Base-by-base conservation (phyloP, 1,140 invertebrate genomes). In the Psix sp. region DNA sequence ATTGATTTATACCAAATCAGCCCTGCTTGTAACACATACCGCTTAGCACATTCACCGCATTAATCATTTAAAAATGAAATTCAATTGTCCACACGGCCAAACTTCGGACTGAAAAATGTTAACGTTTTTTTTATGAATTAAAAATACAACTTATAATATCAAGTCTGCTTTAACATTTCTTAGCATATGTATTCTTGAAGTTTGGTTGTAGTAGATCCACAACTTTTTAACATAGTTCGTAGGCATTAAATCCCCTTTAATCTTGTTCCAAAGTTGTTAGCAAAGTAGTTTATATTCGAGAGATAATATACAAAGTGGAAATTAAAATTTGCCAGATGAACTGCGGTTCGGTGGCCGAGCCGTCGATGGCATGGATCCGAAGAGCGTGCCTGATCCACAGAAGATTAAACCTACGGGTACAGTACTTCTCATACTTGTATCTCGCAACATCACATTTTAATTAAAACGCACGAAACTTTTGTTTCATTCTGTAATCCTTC, bases 291-390 rank as follows among this genome's bases (percentile, higher is more conserved):
- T 10, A 29, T 29, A 29, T 10, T 10, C 9, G 9, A 2, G n/a
- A 24, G 13, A 49, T 36, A 33, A 35, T 21, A 14, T 59, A 29
- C 33, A 67, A 59, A 46, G 9, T 21, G 9, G 39, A 48, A 4
- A 21, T 63, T 63, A 42, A 49, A 57, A 66, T 74, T 74, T 74
- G 43, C 17, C 52, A 74, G 71, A 74, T 42, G 71, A 67, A 54
- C 38, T 67, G 56, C 56, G 63, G 43, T 74, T 57, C 33, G 36
- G 56, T 42, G 38, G 43, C 20, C 56, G 39, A 52, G 35, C 59
- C 26, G 13, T 36, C 26, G 72, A 68, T 38, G 59, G 38, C 59
- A 10, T 43, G 65, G 72, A 75, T 17, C 36, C 72, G 6, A 68
- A 57, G 51, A 46, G 46, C 15, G 11, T 48, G 18, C 15, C 48